phyloP scores from a whole-genome alignment of 92 coral and sea anemone species.

The Palythoa grandis region DNA sequence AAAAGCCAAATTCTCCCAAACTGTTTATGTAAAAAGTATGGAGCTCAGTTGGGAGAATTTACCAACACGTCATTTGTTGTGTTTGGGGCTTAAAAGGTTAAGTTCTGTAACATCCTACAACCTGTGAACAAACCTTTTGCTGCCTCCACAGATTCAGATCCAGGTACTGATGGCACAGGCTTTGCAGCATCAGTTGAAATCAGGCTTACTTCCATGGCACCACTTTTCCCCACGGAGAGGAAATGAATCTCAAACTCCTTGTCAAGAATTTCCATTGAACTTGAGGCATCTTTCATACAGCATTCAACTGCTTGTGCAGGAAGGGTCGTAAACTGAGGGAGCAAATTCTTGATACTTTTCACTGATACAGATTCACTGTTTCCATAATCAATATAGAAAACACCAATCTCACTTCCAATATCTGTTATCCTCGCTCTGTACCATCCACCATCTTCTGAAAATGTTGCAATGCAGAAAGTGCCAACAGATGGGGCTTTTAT shows the following conservation, averaged over 20 bases:
- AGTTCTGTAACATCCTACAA: too few relatives aligned
- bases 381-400: conserved; percentile 89
- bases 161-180: background rate
- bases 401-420: background rate
- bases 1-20: too few relatives aligned
- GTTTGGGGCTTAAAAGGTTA: too few relatives aligned
- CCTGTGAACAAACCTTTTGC: background rate
- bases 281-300: background rate
- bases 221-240: conserved; percentile 31
- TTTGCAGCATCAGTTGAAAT: conserved; percentile 45
- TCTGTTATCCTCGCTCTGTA: conserved; percentile 61
- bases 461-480: conserved; percentile 19
- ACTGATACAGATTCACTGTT: conserved; percentile 77
- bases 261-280: conserved; percentile 48
- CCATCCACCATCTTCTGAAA: conserved; percentile 83
- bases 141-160: background rate
- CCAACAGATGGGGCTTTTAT: background rate
- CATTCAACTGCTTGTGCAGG: conserved; percentile 71
- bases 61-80: too few relatives aligned
- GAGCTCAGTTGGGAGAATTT: too few relatives aligned
- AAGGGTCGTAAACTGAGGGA: conserved; percentile 56
- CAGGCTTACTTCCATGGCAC: conserved; percentile 56
- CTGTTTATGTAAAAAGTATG: too few relatives aligned
- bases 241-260: conserved; percentile 66
- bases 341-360: conserved; percentile 56